These are phyloP conservation scores for Ophioninae sp. DNA, from an alignment of 2,888 invertebrate species.

Conservation along the genomic window DNA sequence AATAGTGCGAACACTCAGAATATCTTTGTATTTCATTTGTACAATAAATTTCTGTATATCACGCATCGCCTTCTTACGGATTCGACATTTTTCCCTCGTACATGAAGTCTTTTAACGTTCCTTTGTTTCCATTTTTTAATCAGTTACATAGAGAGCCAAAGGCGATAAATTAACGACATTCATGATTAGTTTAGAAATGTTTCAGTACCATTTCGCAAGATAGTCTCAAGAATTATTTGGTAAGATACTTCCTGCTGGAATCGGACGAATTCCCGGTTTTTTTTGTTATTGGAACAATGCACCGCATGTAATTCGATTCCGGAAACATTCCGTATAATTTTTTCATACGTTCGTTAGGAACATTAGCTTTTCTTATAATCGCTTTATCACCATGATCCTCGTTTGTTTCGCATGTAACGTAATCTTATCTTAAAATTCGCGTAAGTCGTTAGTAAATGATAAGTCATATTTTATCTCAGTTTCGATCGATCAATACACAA, in stretches of 20 bases:
- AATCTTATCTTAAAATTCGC: not conserved
- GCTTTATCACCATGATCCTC: not conserved
- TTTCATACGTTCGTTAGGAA: not conserved
- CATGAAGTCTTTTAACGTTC: not conserved
- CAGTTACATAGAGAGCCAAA: conserved; percentile 40
- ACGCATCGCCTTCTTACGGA: not conserved
- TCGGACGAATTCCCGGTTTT: conserved; percentile 1
- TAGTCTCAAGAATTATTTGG: not conserved
- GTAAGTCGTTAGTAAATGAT: not conserved
- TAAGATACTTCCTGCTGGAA: not conserved
- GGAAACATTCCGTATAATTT: not conserved
- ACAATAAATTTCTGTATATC: conserved; percentile 39
- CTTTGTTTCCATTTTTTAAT: conserved; percentile 13
- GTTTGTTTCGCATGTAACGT: not conserved
- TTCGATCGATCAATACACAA: conserved; percentile 30
- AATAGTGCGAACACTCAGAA: conserved; percentile 36
- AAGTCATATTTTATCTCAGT: conserved; percentile 7
- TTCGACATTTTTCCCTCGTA: conserved; percentile 33
- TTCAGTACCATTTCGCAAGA: conserved; percentile 18
- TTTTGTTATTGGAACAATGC: not conserved
- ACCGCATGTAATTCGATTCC: not conserved
- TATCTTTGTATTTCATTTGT: conserved; percentile 42
- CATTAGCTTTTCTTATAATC: not conserved
- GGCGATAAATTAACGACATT: conserved; percentile 31
- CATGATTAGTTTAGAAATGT: conserved; percentile 24